phyloP scores from a whole-genome alignment of 2,888 invertebrate genomes.

The Alsophila aescularia region DNA sequence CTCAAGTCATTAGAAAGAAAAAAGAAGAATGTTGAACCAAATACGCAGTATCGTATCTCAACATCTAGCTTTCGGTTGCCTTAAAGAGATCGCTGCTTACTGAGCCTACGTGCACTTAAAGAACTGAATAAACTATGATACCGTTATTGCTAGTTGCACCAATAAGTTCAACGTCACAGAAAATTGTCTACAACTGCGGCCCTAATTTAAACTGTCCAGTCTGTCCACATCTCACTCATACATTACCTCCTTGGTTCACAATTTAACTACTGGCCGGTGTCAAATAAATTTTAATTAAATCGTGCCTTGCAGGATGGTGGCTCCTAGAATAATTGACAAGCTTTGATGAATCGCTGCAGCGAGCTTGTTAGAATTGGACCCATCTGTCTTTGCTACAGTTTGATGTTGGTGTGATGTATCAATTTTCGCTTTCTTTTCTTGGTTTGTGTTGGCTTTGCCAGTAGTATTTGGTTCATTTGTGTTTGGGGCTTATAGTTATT shows the following conservation, averaged over 20 bases:
- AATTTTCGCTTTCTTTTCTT: conserved; percentile 10
- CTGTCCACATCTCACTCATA: conserved; percentile 27
- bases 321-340: conserved; percentile 76
- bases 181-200: conserved; percentile 6
- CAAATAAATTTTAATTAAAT: conserved; percentile 83
- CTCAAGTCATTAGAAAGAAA: too few relatives aligned
- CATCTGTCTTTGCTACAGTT: conserved; percentile 22
- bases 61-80: too few relatives aligned
- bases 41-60: too few relatives aligned
- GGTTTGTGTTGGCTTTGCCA: conserved; percentile 1
- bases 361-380: conserved; percentile 69
- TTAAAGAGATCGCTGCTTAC: too few relatives aligned
- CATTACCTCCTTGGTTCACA: conserved; percentile 24
- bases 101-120: too few relatives aligned
- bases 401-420: conserved; percentile 1
- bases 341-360: conserved; percentile 76
- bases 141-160: too few relatives aligned
- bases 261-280: conserved; percentile 37
- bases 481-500: too few relatives aligned
- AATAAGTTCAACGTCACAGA: too few relatives aligned
- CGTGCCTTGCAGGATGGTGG: conserved; percentile 62
- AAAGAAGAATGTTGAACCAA: too few relatives aligned
- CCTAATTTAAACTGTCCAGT: conserved; percentile 32
- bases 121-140: too few relatives aligned
- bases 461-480: background rate